These are phyloP conservation scores for Caenorhabditis virilis DNA, from an alignment of 2,888 invertebrate species.

Conservation along the genomic window DNA sequence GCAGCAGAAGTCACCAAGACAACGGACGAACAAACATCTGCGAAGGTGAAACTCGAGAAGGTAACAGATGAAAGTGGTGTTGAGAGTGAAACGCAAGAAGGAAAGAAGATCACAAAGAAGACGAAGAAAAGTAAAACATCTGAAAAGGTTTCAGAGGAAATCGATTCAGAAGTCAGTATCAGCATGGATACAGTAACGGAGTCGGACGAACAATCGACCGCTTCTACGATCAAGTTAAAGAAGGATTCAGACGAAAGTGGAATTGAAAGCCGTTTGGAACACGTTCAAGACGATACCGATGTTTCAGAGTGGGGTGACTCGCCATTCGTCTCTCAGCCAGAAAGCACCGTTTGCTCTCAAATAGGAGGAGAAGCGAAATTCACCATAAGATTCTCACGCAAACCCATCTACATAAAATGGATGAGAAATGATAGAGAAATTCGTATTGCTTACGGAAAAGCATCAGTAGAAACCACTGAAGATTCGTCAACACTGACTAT, in stretches of 20 bases:
- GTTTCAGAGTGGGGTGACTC: conserved; percentile 22
- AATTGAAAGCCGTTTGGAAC: conserved; percentile 32
- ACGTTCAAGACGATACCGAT: conserved; percentile 8
- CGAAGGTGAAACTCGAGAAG: neutral
- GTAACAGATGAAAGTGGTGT: neutral
- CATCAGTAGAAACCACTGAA: conserved; percentile 29
- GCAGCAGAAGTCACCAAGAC: neutral
- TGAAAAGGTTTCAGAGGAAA: conserved; percentile 18
- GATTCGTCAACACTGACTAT: conserved; percentile 37
- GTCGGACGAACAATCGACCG: conserved; percentile 17
- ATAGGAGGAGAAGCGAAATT: conserved; percentile 13
- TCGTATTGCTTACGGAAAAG: conserved; percentile 30
- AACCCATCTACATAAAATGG: conserved; percentile 36
- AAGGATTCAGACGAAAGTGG: conserved; percentile 34
- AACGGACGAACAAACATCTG: conserved; percentile 4
- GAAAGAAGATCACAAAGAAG: conserved; percentile 6
- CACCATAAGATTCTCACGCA: conserved; percentile 19
- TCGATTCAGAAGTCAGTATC: conserved; percentile 26
- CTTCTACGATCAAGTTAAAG: conserved; percentile 24
- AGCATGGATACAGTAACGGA: conserved; percentile 30
- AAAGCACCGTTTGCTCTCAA: conserved; percentile 4
- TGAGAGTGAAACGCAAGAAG: conserved; percentile 6
- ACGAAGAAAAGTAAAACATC: conserved; percentile 7
- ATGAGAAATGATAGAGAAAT: conserved; percentile 28
- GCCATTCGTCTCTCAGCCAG: conserved; percentile 21